Evolutionary conservation across 2,888 invertebrate genomes (phyloP), one percentile per base, ranked within the genome.

Genomic region (Apodemia duryi): DNA sequence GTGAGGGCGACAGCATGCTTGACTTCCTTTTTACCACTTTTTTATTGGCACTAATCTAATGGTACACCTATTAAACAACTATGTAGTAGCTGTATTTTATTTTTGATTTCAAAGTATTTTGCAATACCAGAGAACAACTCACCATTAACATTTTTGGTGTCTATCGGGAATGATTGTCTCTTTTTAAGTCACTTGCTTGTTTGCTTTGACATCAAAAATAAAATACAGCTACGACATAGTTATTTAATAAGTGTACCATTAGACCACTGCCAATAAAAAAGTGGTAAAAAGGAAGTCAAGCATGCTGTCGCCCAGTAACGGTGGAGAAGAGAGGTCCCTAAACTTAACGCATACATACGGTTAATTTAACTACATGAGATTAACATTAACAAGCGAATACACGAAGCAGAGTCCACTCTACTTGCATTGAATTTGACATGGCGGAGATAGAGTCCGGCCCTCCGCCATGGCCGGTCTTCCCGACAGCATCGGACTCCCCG

Each of bases 311-410:
- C 86, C 91, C 91, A 82, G 74, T 78, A 75, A 76, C 85, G 89
- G 91, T 84, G 74, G 79, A 80, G 90, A 91, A 90, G 91, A 91
- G 90, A 61, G 91, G 87, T 83, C 88, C 83, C 91, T 91, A 85
- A 91, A 91, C 91, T 91, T 91, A 84, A 90, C 91, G 91, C 91
- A 91, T 91, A 91, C 91, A 91, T 91, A 89, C 88, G 87, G 91
- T 91, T 91, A 91, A 90, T 82, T 91, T 91, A 91, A 83, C 81
- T 78, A 77, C 77, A 69, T 74, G 82, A 86, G 81, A 84, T 88
- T 89, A 91, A 91, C 80, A 88, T 91, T 86, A 91, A 91, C 91
- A 90, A 89, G 73, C 76, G 80, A 83, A 90, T 91, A 90, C 86
- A 91, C 91, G 90, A 91, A 90, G 91, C 90, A 91, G 90, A 87